A percentile compares a stretch with the other conserved stretches of the same genome.
Conservation (phyloP, 2,888 invertebrate species). For the Euplexia lucipara region DNA sequence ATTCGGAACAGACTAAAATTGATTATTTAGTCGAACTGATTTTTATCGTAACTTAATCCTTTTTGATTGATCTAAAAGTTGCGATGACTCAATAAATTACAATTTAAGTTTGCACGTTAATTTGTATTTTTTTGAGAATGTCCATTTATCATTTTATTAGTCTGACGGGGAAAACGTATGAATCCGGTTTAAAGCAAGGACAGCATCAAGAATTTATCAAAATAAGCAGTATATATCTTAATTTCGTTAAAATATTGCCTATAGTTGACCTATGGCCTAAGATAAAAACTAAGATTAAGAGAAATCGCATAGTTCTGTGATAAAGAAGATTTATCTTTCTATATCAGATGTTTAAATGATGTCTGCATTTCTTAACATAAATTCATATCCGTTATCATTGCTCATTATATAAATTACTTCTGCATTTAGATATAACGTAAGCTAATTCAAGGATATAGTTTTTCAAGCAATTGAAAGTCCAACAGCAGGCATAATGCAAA, state of each 20-base stretch:
- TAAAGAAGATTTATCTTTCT: conserved; percentile 18
- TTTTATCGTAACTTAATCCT: neutral
- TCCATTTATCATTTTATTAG: conserved; percentile 18
- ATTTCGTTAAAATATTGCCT: conserved; percentile 5
- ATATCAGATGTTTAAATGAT: neutral
- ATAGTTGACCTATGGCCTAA: conserved; percentile 8
- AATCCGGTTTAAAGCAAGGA: conserved; percentile 51
- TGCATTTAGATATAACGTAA: neutral
- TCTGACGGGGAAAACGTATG: conserved; percentile 8
- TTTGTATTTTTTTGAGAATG: conserved; percentile 22
- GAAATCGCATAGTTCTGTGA: conserved; percentile 5
- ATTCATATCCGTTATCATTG: conserved; percentile 4
- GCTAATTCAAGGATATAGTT: neutral
- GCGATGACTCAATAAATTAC: conserved; percentile 13
- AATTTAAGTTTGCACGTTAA: neutral
- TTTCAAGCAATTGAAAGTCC: no score
- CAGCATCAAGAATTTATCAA: conserved; percentile 22
- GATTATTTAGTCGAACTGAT: neutral
- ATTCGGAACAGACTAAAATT: neutral
- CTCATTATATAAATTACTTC: neutral
- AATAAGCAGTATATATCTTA: conserved; percentile 1
- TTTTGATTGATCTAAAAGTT: conserved; percentile 1
- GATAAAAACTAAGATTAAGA: neutral
- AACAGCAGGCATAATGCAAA: no score
- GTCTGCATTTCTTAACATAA: neutral